Base-by-base conservation (phyloP, 2,888 invertebrate genomes). In the Blastobasis lacticolella region DNA sequence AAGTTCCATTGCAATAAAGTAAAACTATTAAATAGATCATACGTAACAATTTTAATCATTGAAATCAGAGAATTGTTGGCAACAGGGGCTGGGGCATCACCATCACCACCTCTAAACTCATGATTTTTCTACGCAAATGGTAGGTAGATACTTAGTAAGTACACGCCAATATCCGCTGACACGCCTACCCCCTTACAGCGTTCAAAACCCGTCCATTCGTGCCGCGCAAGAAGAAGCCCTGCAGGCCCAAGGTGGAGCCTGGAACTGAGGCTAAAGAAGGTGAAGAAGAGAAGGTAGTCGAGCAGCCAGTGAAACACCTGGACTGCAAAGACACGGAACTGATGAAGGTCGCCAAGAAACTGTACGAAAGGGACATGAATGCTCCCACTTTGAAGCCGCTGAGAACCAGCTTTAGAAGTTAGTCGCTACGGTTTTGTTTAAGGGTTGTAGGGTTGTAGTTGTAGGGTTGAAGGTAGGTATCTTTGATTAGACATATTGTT, bases 281-380 rank as follows among this genome's bases (percentile, higher is more conserved):
- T 8, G 66, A 66, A 37, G 57, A 55, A 8, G 56, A 59, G 0
- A 48, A 56, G 1, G 51, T 59, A 0, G 56, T 64, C 0, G 9
- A 38, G 6, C 46, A 7, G 42, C 10, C 8, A n/a, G 8, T 9
- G 37, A 37, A 46, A 59, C 62, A 0, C 60, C 70, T 87, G n/a
- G 81, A 79, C 10, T 75, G 87, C 58, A 81, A 83, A 50, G 87
- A 87, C 53, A 86, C 87, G 0, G 87, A 86, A 65, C 71, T 87
- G 9, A 87, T 88, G 85, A 85, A 81, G 60, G 57, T 72, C 23
- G 87, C 87, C 4, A 60, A 61, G 37, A 81, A 82, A 1, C 44
- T 87, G 52, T 88, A 86, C 49, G 84, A 83, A 53, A 51, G 67
- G 8, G 80, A 84, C 38, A 61, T 72, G 71, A 62, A 75, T 42